Base-by-base conservation (phyloP, 2,888 invertebrate genomes). In the Nematopogon swammerdamellus region DNA sequence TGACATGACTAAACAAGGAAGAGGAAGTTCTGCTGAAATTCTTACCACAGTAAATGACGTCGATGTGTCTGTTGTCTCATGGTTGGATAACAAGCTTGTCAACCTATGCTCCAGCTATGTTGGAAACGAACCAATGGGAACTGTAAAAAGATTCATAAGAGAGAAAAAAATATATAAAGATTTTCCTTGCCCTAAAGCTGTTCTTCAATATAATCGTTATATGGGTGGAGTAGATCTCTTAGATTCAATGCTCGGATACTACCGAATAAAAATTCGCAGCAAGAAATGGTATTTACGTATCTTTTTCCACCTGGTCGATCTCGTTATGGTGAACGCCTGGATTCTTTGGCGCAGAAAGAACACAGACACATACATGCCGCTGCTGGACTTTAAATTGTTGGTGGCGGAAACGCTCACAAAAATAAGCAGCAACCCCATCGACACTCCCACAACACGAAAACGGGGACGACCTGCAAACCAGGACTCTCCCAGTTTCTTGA, bases 261-360 rank as follows among this genome's bases (percentile, higher is more conserved):
- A 60, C 49, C 53, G 58, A 49, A 60, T 62, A n/a, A 52, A 58
- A 48, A 56, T 59, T n/a, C 42, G 56, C 16, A 55, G 51, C 25
- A 57, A 56, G 18, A 59, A 60, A 51, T 61, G 57, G 58, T 62
- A 60, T 46, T 49, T 57, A 44, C 52, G 57, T 2, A 44, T 60
- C 10, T 60, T 60, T 48, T 60, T 58, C 48, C 60, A 61, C 51
- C 51, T 60, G 20, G 19, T 60, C 43, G 58, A 60, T 48, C 43
- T 59, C 16, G 29, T 43, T n/a, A 48, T 44, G 25, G 57, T 60
- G 2, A 59, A 58, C 43, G 53, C 53, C 19, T 59, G 59, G 59
- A 18, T 58, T 36, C 45, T 59, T 46, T 58, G 57, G 56, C 42
- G 58, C 25, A 45, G 58, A 45, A 57, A 53, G 48, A 48, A 45